Conservation (phyloP, 2,888 invertebrate genomes). For the Apomyelois bistriatella region DNA sequence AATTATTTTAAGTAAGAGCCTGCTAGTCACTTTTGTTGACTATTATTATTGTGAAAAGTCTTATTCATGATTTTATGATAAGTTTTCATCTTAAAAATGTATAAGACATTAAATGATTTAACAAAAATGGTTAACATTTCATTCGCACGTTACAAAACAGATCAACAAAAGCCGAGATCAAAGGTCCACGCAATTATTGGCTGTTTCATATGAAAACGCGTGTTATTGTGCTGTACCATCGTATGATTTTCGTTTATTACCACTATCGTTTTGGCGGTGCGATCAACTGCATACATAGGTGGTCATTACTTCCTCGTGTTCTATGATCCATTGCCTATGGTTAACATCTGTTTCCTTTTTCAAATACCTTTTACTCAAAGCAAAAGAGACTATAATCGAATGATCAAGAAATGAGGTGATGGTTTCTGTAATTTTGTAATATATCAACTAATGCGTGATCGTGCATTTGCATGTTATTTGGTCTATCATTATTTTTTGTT, state of each 20-base stretch:
- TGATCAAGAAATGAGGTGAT: constrained; percentile 15
- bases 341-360: constrained; percentile 25
- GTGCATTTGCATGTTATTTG: constrained; percentile 56
- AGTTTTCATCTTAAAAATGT: no score
- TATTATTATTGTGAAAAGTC: no score
- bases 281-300: constrained; percentile 47
- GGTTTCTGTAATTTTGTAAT: constrained; percentile 26
- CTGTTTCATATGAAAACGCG: constrained; percentile 38
- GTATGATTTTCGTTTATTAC: constrained; percentile 53
- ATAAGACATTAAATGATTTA: no score
- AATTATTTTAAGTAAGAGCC: no score
- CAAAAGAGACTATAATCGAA: constrained; percentile 25
- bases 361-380: constrained; percentile 17
- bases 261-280: constrained; percentile 51
- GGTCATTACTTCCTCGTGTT: constrained; percentile 47
- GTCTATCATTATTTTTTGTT: constrained; percentile 42
- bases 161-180: constrained; percentile 40
- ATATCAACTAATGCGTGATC: constrained; percentile 46
- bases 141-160: constrained; percentile 24
- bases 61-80: no score
- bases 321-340: constrained; percentile 32
- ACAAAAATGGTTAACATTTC: neutral
- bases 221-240: constrained; percentile 39
- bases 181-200: constrained; percentile 45
- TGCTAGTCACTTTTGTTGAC: no score